Evolutionary conservation across 2,113 vertebrate species (phyloP).

Genomic region (cat (Felis catus)): F.catus_Fca126_mat1.0 CM031417.1:17616001-17616500

Average conservation of each 20-base stretch:
- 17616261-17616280: neutral
- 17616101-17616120: neutral
- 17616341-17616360: neutral
- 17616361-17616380: neutral
- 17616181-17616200: neutral
- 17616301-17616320: neutral
- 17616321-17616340: neutral
- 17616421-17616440: neutral
- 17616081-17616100: neutral
- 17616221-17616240: neutral
- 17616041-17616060: conserved; percentile 1
- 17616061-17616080: neutral
- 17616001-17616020: neutral
- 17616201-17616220: neutral
- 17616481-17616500: neutral
- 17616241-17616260: neutral
- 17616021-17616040: conserved; percentile 14
- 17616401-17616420: neutral
- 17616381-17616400: neutral
- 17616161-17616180: neutral
- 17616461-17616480: neutral
- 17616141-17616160: neutral
- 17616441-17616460: neutral
- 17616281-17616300: neutral
- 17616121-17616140: neutral